Base-by-base conservation (phyloP, 2,113 vertebrate genomes). In the Dicaeum eximium region DNA sequence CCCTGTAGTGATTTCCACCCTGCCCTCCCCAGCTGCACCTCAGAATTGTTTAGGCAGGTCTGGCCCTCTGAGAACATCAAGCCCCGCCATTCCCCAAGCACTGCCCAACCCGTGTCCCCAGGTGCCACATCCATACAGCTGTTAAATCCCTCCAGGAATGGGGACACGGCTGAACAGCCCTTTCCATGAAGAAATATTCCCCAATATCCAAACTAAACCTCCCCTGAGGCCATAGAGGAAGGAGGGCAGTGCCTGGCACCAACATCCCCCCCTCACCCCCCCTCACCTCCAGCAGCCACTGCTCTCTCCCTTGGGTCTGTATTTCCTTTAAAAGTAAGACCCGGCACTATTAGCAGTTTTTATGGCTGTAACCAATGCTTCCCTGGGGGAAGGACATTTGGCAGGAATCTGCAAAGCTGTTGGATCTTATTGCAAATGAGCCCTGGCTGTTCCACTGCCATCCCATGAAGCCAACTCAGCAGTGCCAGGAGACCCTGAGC, bases 81-180 rank as follows among this genome's bases (percentile, higher is more conserved):
- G 27, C 18, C n/a, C 48, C 14, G 3, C 31, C 6, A 0, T 7
- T 3, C 5, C 13, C 14, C 6, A 7, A 45, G 4, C 33, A 2
- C 19, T 21, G 42, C 40, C 73, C 47, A 7, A 33, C 1, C 50
- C 10, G 1, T 2, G 33, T 53, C 48, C 37, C 64, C n/a, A 3
- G 13, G 53, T 7, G 10, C 15, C 56, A 37, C 18, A 1, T 17
- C 61, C 40, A 11, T 2, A 17, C 1, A 20, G 30, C 69, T 62
- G n/a, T 21, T 23, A 38, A 51, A 53, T 2, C 5, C 53, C 37
- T 9, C 27, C 51, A 65, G 53, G 25, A 11, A 37, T 25, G 31
- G 44, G 37, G 31, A 86, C 44, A 58, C 6, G 2, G 30, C 27
- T 15, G 8, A 25, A 80, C 42, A 67, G 11, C 31, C 30, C 23